Evolutionary conservation across 2,888 invertebrate species (phyloP).

Genomic region (Osedax frankpressi): DNA sequence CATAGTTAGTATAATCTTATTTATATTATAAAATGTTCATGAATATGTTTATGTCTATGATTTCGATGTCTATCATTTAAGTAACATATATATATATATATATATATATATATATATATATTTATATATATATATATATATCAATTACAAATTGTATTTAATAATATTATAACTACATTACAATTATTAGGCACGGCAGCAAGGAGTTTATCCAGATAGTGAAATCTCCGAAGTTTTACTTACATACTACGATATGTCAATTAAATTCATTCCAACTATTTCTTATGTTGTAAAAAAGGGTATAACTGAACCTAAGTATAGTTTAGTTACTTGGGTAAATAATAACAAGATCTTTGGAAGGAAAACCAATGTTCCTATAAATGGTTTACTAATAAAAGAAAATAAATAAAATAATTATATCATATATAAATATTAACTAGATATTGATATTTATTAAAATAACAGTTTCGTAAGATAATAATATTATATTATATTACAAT

Average conservation of each 20-base stretch:
- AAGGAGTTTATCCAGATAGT: background rate
- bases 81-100: no score
- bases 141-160: background rate
- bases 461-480: background rate
- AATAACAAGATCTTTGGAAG: background rate
- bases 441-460: background rate
- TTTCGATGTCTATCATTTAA: no score
- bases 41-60: background rate
- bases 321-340: background rate
- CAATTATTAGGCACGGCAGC: background rate
- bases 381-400: background rate
- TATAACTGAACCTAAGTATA: conserved; percentile 1
- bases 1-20: conserved; percentile 6
- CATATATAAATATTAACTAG: background rate
- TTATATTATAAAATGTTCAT: background rate
- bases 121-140: background rate
- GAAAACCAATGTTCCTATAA: no score
- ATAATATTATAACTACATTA: no score
- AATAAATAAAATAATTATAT: background rate
- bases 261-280: background rate
- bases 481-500: background rate
- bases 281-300: conserved; percentile 1
- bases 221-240: background rate
- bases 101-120: background rate
- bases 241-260: background rate